Evolutionary conservation across 2,797 vertebrate genomes (phyloP).

Genomic region (Spinus olivaceus): DNA sequence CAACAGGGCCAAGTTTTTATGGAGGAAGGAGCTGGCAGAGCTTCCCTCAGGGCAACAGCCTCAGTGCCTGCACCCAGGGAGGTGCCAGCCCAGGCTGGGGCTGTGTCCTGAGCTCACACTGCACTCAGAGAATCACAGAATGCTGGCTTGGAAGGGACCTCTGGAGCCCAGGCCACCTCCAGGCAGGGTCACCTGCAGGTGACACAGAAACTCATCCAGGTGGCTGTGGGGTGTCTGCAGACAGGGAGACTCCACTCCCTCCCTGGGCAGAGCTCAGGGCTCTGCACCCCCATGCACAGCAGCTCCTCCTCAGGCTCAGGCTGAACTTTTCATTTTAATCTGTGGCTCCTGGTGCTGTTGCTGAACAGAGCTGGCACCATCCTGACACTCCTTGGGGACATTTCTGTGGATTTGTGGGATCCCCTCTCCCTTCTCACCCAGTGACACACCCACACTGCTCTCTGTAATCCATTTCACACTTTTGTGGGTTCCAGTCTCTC

Average conservation of each 20-base stretch:
- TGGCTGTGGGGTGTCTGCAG: neutral
- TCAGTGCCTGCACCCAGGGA: neutral
- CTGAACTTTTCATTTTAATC: neutral
- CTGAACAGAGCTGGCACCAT: neutral
- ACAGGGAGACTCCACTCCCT: neutral
- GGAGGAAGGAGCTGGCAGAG: neutral
- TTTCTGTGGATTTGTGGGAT: neutral
- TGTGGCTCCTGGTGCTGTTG: neutral
- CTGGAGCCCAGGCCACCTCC: neutral
- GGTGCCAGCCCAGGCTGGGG: neutral
- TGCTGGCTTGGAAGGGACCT: neutral
- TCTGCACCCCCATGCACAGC: neutral
- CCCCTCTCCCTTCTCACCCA: no score
- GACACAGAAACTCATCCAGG: neutral
- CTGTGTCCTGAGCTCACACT: fast-evolving
- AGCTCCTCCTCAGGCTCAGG: fast-evolving
- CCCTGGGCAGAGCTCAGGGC: neutral
- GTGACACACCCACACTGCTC: no score
- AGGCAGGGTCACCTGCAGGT: neutral
- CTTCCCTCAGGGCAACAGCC: neutral
- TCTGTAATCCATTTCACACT: no score
- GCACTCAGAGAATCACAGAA: neutral
- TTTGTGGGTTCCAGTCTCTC: no score
- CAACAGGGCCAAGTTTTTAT: neutral
- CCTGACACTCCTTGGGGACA: neutral